Base-by-base conservation (phyloP, 2,797 vertebrate species). In the Cossypha heuglini region DNA sequence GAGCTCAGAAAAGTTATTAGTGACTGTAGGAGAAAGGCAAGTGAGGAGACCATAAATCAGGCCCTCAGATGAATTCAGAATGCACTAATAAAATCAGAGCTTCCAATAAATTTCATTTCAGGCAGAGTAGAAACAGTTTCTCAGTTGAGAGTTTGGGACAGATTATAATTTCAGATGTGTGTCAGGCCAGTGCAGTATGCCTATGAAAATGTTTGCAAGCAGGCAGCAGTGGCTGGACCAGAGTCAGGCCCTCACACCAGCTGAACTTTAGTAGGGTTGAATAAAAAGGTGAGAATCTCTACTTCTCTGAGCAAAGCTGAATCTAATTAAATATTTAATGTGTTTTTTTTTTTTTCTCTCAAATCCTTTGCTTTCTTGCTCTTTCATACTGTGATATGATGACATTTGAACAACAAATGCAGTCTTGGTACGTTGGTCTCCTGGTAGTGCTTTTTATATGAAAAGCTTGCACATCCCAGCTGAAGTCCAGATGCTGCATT, bases 321-420 rank as follows among this genome's bases (percentile, higher is more conserved):
- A 84, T 74, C 61, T 88, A 86, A 91, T 93, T 94, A 94, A 93
- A 87, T 94, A 94, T 96, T 86, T 87, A 85, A 90, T 82, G 24
- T 24, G 19, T 9, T 0, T 10, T 6, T n/a, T 62, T 26, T 26
- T 6, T 40, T 1, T 6, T 1, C 52, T 71, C 43, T 31, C 42
- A 93, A 94, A 93, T 79, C 90, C 90, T 95, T 93, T 83, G 21
- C 51, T 93, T 93, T 95, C 72, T 94, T 96, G 85, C 85, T 96
- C 89, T 93, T 92, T 95, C 48, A 25, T 69, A 73, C 55, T 76
- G 66, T 69, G 83, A 45, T 84, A 59, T 55, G 90, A 93, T 94
- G 94, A 96, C 93, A 95, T 96, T 96, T 95, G 91, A 95, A 93
- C 89, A 95, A 94, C 91, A 92, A 95, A 86, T 66, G 89, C 57